phyloP scores from a whole-genome alignment of 2,797 vertebrate species.

The Decapterus maruadsi region DNA sequence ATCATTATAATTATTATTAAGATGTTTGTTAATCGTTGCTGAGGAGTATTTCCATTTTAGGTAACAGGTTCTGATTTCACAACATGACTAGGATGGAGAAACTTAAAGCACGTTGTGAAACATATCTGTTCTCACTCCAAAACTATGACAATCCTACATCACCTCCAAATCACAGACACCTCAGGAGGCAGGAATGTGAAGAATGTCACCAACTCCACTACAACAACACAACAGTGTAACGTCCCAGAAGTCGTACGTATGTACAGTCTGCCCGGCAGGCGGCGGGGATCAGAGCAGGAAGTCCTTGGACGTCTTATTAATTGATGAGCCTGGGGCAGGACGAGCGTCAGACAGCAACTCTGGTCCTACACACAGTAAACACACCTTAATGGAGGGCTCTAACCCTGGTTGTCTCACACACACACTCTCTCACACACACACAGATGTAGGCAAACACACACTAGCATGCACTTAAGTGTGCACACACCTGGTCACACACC shows the following conservation, averaged over 20 bases:
- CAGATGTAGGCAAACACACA: conserved; percentile 56
- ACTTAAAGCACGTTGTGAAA: not conserved
- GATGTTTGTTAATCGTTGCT: not conserved
- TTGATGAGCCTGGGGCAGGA: conserved; percentile 58
- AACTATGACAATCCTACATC: conserved; percentile 22
- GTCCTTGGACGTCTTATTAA: conserved; percentile 52
- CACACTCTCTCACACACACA: conserved; percentile 55
- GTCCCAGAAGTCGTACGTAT: conserved; percentile 68
- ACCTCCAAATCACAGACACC: conserved; percentile 35
- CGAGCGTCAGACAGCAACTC: conserved; percentile 53
- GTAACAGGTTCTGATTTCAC: conserved; percentile 25
- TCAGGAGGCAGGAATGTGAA: conserved; percentile 63
- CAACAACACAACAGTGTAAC: conserved; percentile 52
- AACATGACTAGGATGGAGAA: conserved; percentile 27
- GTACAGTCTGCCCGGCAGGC: conserved; percentile 24
- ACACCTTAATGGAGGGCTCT: conserved; percentile 69
- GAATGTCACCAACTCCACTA: conserved; percentile 41
- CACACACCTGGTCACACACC: conserved; percentile 31
- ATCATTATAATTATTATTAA: not conserved
- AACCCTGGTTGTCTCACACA: conserved; percentile 41
- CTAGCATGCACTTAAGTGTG: conserved; percentile 35
- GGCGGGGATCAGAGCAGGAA: conserved; percentile 30
- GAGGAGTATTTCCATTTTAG: conserved; percentile 31
- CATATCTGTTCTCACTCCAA: conserved; percentile 21
- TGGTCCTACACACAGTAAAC: conserved; percentile 73